Percentiles rank a stretch among this genome's conserved stretches.
Evolutionary conservation across 2,888 invertebrate genomes (phyloP).

Genomic region (Drosophila infuscata): DNA sequence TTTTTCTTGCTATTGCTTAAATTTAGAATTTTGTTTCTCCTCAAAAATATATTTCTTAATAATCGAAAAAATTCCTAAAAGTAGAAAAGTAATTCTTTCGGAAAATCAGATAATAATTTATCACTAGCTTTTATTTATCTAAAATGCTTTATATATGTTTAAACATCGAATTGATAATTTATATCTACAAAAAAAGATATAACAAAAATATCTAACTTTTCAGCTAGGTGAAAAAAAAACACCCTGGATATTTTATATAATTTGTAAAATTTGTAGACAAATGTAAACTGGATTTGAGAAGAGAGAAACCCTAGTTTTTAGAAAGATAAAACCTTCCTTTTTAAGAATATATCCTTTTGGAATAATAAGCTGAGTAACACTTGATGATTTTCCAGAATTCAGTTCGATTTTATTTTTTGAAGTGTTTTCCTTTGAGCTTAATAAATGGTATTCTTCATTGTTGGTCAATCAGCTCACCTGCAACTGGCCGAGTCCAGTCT

Average conservation of each 20-base stretch:
- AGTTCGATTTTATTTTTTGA: neutral
- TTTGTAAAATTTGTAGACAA: neutral
- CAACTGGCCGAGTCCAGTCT: conserved; percentile 35
- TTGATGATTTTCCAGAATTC: neutral
- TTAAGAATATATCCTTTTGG: neutral
- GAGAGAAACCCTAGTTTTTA: neutral
- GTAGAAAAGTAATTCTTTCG: neutral
- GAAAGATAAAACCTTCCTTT: neutral
- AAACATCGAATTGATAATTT: too few relatives aligned
- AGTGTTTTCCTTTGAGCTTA: neutral
- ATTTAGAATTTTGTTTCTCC: neutral
- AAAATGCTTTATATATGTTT: neutral
- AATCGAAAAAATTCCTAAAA: neutral
- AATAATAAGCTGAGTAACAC: neutral
- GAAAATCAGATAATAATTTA: neutral
- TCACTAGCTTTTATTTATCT: neutral
- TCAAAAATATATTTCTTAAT: neutral
- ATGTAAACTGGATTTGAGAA: neutral
- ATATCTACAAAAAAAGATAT: too few relatives aligned
- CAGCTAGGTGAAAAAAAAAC: too few relatives aligned
- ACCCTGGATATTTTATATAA: neutral
- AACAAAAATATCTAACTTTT: neutral
- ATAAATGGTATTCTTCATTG: neutral
- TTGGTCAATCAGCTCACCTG: conserved; percentile 22
- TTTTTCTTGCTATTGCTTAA: neutral